Conservation (phyloP, 2,888 invertebrate species). For the Bellardia bayeri region DNA sequence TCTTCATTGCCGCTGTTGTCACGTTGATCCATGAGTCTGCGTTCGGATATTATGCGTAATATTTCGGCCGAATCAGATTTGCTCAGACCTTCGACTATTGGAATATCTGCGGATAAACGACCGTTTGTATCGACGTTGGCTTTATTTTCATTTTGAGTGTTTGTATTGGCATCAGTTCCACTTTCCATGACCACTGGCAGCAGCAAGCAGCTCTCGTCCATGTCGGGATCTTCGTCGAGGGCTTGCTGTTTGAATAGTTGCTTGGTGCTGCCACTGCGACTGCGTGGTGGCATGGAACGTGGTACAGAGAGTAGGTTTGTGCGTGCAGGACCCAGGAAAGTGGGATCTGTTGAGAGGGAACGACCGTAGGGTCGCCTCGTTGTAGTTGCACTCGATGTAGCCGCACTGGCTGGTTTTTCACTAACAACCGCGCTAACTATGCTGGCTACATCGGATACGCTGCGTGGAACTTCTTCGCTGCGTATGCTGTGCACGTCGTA, state of each 20-base stretch:
- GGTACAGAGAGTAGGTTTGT: slow-evolving; percentile 82
- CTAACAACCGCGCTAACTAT: slow-evolving; percentile 75
- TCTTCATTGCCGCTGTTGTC: slow-evolving; percentile 83
- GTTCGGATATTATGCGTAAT: slow-evolving; percentile 84
- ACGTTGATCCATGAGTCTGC: slow-evolving; percentile 82
- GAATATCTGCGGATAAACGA: slow-evolving; percentile 48
- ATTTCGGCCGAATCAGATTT: slow-evolving; percentile 84
- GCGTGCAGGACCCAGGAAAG: slow-evolving; percentile 76
- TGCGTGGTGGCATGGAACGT: slow-evolving; percentile 83
- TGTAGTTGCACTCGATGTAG: slow-evolving; percentile 37
- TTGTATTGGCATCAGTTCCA: slow-evolving; percentile 54
- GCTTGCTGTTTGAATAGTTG: slow-evolving; percentile 86
- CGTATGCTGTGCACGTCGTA: slow-evolving; percentile 81
- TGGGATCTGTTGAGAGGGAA: slow-evolving; percentile 82
- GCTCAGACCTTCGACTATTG: slow-evolving; percentile 76
- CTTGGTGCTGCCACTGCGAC: slow-evolving; percentile 85
- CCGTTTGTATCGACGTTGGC: slow-evolving; percentile 25
- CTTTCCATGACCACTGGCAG: slow-evolving; percentile 79
- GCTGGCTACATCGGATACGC: slow-evolving; percentile 70
- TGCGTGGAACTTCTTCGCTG: slow-evolving; percentile 79
- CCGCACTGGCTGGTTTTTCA: slow-evolving; percentile 72
- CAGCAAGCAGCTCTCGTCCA: slow-evolving; percentile 85
- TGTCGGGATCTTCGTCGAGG: slow-evolving; percentile 85
- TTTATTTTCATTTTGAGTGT: slow-evolving; percentile 41
- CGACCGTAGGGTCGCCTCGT: slow-evolving; percentile 80